Conservation (phyloP, 2,113 vertebrate species). For the Mustelus asterias region DNA sequence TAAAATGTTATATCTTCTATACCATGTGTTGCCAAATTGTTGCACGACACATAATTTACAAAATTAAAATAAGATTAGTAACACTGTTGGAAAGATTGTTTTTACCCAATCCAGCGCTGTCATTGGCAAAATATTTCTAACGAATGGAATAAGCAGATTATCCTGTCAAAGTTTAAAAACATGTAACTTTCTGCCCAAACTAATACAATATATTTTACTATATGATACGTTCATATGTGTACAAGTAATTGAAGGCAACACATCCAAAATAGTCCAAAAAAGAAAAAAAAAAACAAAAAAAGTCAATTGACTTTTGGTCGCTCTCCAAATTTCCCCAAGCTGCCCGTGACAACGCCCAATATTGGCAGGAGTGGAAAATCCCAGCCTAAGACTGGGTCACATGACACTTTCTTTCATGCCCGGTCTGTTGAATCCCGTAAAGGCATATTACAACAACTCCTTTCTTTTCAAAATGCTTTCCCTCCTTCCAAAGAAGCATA, state of each 20-base stretch:
- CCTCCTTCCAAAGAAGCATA: no score
- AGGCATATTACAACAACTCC: no score
- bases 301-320: no score
- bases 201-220: background rate
- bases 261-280: background rate
- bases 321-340: no score
- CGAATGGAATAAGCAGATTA: background rate
- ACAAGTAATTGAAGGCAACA: background rate
- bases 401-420: no score
- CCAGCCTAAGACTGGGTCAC: no score
- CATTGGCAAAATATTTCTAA: background rate
- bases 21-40: background rate
- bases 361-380: no score
- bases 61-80: constrained; percentile 1
- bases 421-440: no score
- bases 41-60: background rate
- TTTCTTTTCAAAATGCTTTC: no score
- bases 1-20: background rate
- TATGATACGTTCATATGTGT: background rate
- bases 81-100: background rate
- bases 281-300: background rate
- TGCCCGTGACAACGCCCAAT: no score
- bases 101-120: background rate
- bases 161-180: background rate
- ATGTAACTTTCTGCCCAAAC: background rate